Evolutionary conservation across 2,797 vertebrate genomes (phyloP).

Genomic region (Parauchenoglanis ngamensis): DNA sequence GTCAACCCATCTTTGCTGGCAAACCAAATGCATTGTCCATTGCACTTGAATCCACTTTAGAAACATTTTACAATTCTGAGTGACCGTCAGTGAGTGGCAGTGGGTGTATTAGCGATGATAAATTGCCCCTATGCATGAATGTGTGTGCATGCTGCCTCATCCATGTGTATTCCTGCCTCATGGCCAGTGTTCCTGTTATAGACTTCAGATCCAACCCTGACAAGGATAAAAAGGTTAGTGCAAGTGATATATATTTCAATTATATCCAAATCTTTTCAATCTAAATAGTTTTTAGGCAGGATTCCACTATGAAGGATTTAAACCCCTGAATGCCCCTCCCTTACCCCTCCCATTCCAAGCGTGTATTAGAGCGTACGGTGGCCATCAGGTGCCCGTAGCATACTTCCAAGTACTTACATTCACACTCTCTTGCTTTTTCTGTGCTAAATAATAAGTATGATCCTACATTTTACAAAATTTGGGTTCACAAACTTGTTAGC

Average conservation of each 20-base stretch:
- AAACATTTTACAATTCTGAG: background rate
- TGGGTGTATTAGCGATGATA: background rate
- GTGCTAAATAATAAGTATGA: too few relatives aligned
- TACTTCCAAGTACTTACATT: too few relatives aligned
- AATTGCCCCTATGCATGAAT: background rate
- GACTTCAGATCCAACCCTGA: background rate
- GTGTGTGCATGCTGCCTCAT: background rate
- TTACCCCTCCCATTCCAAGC: too few relatives aligned
- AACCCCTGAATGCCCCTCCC: too few relatives aligned
- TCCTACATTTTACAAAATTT: too few relatives aligned
- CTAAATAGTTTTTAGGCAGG: background rate
- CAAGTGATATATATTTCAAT: background rate
- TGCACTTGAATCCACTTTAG: slow-evolving; percentile 61
- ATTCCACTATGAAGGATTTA: too few relatives aligned
- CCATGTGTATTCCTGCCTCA: background rate
- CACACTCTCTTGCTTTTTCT: too few relatives aligned
- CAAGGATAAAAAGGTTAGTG: background rate
- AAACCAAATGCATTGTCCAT: background rate
- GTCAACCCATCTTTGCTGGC: slow-evolving; percentile 25
- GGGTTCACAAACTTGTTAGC: too few relatives aligned
- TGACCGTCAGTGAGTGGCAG: too few relatives aligned
- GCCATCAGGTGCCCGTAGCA: too few relatives aligned
- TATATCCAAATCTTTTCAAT: background rate
- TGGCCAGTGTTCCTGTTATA: slow-evolving; percentile 11
- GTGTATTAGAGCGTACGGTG: too few relatives aligned